These are phyloP conservation scores for Disparrhopalites patrizii DNA, from an alignment of 2,888 invertebrate species.

Conservation along the genomic window DNA sequence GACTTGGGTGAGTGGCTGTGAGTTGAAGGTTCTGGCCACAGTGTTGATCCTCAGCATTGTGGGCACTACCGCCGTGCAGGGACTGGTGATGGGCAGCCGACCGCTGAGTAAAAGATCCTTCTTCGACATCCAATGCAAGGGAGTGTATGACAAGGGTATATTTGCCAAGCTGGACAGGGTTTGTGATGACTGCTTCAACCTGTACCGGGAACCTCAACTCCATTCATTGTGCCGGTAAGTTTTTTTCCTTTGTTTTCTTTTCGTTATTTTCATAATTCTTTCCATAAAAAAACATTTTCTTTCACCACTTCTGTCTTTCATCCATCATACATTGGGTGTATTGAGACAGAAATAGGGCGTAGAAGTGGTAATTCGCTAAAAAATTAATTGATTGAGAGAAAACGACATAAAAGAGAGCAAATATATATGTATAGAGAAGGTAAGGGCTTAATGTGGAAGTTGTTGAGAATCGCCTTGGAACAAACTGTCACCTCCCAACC, in stretches of 20 bases:
- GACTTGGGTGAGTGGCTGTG: too few relatives aligned
- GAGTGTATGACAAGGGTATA: slow-evolving; percentile 83
- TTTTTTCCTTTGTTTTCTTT: neutral
- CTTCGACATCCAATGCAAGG: slow-evolving; percentile 86
- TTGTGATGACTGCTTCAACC: slow-evolving; percentile 87
- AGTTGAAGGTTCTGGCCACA: neutral
- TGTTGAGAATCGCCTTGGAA: too few relatives aligned
- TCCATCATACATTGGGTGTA: neutral
- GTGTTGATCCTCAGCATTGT: neutral
- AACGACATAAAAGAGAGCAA: too few relatives aligned
- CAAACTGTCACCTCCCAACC: too few relatives aligned
- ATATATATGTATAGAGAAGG: too few relatives aligned
- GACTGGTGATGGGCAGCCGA: slow-evolving; percentile 55
- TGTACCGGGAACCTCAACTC: slow-evolving; percentile 79
- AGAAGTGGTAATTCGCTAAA: too few relatives aligned
- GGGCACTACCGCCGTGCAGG: neutral
- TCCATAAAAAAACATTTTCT: neutral
- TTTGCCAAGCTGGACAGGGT: slow-evolving; percentile 83
- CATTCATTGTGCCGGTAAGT: slow-evolving; percentile 80
- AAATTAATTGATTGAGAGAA: too few relatives aligned
- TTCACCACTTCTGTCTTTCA: neutral
- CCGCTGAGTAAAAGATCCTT: slow-evolving; percentile 81
- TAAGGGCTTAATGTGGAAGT: too few relatives aligned
- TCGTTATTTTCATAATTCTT: neutral
- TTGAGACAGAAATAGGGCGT: too few relatives aligned